Base-by-base conservation (phyloP, 2,113 vertebrate species). In the Eudyptes chrysolophus region DNA sequence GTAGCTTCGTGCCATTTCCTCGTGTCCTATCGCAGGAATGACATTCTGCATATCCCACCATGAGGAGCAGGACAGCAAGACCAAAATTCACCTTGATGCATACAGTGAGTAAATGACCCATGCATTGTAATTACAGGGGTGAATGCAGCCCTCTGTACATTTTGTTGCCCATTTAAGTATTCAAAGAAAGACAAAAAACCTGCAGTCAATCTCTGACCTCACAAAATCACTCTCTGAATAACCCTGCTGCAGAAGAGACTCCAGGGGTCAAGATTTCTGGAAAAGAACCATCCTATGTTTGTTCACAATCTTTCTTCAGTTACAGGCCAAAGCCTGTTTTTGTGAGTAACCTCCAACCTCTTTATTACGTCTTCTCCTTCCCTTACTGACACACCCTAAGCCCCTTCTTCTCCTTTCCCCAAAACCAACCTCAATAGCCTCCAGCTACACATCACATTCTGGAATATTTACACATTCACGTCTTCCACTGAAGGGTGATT, bases 11-110 rank as follows among this genome's bases (percentile, higher is more conserved):
- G 65, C 49, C 44, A 17, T 32, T 20, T 88, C 60, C 75, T 89
- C 0, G 0, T 55, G 32, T 51, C 32, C 65, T 36, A 0, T 27
- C 2, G 1, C 51, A 57, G 40, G 32, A 79, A 34, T 27, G 66
- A 20, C 29, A 4, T 8, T n/a, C 40, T 60, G 52, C 4, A 1
- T 4, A 9, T 32, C 57, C 27, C 48, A 32, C 36, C 3, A 0
- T 2, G 16, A 89, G 69, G 40, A 54, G 54, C 32, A 61, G 49
- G 11, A 94, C 54, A 85, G 29, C 32, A 64, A 64, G 55, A n/a
- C 27, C 78, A 58, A 79, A 85, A 11, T 44, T 49, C 54, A 72
- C 13, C 44, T 25, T 60, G 57, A 34, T 34, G 12, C 49, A 65
- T 3, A 30, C 9, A 36, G 36, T 10, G 25, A 78, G 48, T 10